Base-by-base conservation (phyloP, 2,797 vertebrate genomes). In the Orestias chungarensis region DNA sequence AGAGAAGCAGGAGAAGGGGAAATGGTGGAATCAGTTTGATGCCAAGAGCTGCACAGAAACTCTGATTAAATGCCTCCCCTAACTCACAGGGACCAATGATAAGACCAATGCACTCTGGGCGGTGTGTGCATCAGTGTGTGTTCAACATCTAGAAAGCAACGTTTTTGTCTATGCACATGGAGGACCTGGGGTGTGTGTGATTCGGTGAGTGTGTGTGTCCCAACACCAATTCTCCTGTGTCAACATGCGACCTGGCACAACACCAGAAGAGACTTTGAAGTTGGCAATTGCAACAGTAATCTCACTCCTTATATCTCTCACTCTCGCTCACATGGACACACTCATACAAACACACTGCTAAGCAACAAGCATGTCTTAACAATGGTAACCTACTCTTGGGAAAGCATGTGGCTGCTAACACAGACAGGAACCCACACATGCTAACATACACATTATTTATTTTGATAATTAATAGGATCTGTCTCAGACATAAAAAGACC, bases 251-350 rank as follows among this genome's bases (percentile, higher is more conserved):
- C 87, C 89, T 90, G 87, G 90, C 87, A 90, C 79, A 83, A 85
- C 86, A 92, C 83, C 87, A 90, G 84, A 27, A 88, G 87, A 91
- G 86, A 88, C 92, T 93, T 91, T 92, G 92, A 92, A 90, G 90
- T 92, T 91, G 89, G 92, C 86, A 88, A 83, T 74, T 81, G 85
- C 71, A 73, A 57, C 82, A 76, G 83, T 89, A 89, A 91, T 92
- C 88, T 85, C 68, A 74, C 71, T 66, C 64, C 73, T 66, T 71
- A 50, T 61, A 64, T 35, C 78, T 68, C 78, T 68, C 68, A 43
- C 68, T 27, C 46, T 49, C 55, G 43, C 35, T 33, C 54, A 47
- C 73, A 31, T 43, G 20, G 23, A 44, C 66, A 43, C 61, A 47
- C 46, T 68, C 62, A 64, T 29, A 61, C 69, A 70, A 64, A 69